Evolutionary conservation across 2,797 vertebrate species (phyloP), one percentile per base, ranked within the genome.

Genomic region (Sandelia bainsii): DNA sequence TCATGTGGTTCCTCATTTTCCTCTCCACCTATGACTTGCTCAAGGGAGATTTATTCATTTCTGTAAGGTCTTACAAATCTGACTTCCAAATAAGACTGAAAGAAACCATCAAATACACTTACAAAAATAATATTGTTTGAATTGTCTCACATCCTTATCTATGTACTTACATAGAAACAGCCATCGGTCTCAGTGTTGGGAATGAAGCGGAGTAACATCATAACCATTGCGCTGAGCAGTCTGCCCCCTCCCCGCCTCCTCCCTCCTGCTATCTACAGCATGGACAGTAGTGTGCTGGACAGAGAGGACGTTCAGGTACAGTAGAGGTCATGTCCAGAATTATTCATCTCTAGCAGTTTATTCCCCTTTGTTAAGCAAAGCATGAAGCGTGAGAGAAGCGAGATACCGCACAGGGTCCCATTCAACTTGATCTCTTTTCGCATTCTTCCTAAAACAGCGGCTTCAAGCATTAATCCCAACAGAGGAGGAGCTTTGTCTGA

Each of bases 281-380:
- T 95, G 93, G 95, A 95, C 87, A 75, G 77, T 89, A 89, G 81
- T 12, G 94, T 95, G 19, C 82, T 95, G 63, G 94, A 95, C 89
- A 83, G 89, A 62, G 95, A 95, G 60, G 93, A 95, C 29, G 14
- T 95, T 20, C 94, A 95, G 94, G 94, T 95, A 70, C 63, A 23
- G 46, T 10, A 57, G 32, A 57, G 34, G 19, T 22, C n/a, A 11
- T 1, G 6, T 19, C 2, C 17, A 50, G 6, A 57, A 59, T 63
- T 3, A 50, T 50, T 16, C 4, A 77, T 61, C 44, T 62, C 16
- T 20, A 51, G 44, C 44, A 9, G 20, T 53, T 29, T 59, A 17
- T 20, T 60, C 34, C 32, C 54, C 27, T 46, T 65, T 44, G 56
- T 25, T 40, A 27, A 0, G 17, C 4, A 46, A 46, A 64, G 29